Evolutionary conservation across 1,140 invertebrate genomes (phyloP).

Genomic region (Drosophila guanche): DNA sequence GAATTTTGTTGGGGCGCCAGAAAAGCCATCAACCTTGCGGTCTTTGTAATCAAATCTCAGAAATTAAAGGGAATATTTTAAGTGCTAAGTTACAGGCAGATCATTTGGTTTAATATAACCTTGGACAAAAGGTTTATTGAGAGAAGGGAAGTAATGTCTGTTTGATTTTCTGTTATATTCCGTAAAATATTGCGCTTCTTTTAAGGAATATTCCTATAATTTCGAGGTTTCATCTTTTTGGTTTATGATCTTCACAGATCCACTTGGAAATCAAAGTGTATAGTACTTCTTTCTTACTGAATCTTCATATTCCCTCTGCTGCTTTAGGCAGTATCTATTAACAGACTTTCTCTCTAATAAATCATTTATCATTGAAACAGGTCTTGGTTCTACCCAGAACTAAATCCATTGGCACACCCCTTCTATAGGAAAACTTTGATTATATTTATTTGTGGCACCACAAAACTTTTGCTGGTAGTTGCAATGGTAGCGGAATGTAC

Average conservation of each 20-base stretch:
- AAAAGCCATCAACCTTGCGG: conserved; percentile 34
- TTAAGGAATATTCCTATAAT: no score
- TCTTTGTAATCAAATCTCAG: conserved; percentile 40
- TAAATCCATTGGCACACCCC: neutral
- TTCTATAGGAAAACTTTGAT: conserved; percentile 28
- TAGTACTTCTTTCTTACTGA: no score
- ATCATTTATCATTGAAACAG: neutral
- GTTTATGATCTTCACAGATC: no score
- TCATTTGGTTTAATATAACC: neutral
- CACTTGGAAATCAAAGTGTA: no score
- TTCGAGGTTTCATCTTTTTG: no score
- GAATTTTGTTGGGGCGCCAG: conserved; percentile 38
- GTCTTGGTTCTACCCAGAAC: neutral
- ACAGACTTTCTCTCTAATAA: no score
- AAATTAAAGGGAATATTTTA: conserved; percentile 22
- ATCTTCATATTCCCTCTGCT: no score
- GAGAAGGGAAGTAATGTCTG: neutral
- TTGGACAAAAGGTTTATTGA: no score
- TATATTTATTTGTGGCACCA: conserved; percentile 16
- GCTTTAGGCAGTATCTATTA: no score
- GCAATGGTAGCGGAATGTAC: conserved; percentile 5
- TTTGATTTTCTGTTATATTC: conserved; percentile 10
- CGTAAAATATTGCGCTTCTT: neutral
- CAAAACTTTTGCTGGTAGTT: conserved; percentile 6
- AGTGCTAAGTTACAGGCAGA: neutral